Conservation (phyloP, 2,888 invertebrate species). For the Drosophila algonquin region DNA sequence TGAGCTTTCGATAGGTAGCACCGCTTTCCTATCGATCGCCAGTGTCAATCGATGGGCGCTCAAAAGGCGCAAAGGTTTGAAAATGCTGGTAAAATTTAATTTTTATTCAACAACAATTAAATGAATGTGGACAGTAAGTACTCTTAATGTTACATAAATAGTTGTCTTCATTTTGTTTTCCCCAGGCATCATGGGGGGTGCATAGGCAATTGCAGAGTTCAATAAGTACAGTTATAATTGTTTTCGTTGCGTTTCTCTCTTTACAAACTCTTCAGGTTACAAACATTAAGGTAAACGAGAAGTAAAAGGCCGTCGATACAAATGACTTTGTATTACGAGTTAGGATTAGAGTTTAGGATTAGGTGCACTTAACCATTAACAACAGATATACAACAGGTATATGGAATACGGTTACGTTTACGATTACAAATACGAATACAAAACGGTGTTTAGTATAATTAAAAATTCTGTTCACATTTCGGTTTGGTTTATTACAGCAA, state of each 20-base stretch:
- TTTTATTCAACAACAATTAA: conserved; percentile 76
- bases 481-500: conserved; percentile 77
- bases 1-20: not conserved
- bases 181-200: conserved; percentile 48
- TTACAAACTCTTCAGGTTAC: conserved; percentile 48
- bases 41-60: conserved; percentile 3
- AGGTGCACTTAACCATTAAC: conserved; percentile 73
- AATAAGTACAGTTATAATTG: conserved; percentile 75
- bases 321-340: conserved; percentile 71
- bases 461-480: conserved; percentile 79
- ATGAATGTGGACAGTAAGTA: conserved; percentile 78
- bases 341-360: conserved; percentile 48
- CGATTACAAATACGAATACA: conserved; percentile 63
- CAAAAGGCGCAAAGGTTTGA: not conserved
- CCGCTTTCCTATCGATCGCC: conserved; percentile 21
- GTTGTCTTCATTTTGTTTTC: conserved; percentile 44
- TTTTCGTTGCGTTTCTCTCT: conserved; percentile 72
- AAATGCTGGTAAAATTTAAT: conserved; percentile 69
- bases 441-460: conserved; percentile 78
- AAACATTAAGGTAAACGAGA: conserved; percentile 71
- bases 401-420: conserved; percentile 41
- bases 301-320: conserved; percentile 78
- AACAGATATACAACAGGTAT: conserved; percentile 66
- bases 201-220: conserved; percentile 68
- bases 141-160: conserved; percentile 77